Percentiles rank a stretch among this genome's conserved stretches.
phyloP scores from a whole-genome alignment of 2,797 vertebrate genomes.

The Eleutherodactylus coqui region DNA sequence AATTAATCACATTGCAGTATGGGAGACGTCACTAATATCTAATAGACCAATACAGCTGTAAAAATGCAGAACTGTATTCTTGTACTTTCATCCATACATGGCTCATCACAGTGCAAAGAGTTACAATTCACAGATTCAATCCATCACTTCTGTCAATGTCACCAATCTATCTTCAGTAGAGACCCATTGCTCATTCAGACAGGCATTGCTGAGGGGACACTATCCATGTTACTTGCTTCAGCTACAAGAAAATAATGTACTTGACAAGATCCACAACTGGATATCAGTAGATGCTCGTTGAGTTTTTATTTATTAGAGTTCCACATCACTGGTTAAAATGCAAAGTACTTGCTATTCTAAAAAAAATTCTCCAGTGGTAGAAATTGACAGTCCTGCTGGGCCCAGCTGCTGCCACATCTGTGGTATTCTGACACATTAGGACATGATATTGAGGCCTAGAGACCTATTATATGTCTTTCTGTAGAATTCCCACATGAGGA shows the following conservation, averaged over 20 bases:
- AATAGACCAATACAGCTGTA: neutral
- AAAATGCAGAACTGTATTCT: neutral
- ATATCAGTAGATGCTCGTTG: neutral
- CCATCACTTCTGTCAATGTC: conserved; percentile 42
- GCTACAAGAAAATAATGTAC: neutral
- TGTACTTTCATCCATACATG: neutral
- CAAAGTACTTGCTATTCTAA: neutral
- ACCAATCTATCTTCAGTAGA: neutral
- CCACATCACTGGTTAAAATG: neutral
- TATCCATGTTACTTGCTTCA: neutral
- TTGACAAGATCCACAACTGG: neutral
- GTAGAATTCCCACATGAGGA: neutral
- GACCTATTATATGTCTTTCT: conserved; percentile 4
- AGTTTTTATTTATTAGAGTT: conserved; percentile 6
- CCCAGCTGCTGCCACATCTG: conserved; percentile 11
- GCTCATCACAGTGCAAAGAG: neutral
- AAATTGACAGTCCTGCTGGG: neutral
- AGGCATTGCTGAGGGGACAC: conserved; percentile 24
- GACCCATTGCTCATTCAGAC: conserved; percentile 16
- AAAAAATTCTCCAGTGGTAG: neutral
- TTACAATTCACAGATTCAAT: conserved; percentile 5
- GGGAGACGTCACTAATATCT: neutral
- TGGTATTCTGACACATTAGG: neutral
- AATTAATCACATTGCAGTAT: neutral
- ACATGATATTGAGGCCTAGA: neutral